These are phyloP conservation scores for Notospermus geniculatus DNA, from an alignment of 1,140 invertebrate genomes.

Conservation along the genomic window DNA sequence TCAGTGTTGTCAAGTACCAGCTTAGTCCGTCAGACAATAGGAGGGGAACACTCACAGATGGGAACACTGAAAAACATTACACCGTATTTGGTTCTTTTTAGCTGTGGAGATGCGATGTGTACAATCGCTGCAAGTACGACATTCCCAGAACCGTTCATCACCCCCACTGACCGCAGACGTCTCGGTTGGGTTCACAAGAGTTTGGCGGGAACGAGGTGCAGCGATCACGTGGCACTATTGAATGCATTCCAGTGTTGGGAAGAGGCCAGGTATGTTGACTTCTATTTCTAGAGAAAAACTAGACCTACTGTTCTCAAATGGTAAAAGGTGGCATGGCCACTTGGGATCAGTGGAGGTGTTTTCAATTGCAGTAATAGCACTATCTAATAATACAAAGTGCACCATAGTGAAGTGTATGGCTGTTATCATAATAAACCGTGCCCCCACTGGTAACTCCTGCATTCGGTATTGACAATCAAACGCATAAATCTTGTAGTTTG, in stretches of 20 bases:
- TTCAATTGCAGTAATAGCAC: background rate
- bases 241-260: constrained; percentile 90
- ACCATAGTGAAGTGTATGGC: too few relatives aligned
- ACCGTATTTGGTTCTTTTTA: constrained; percentile 23
- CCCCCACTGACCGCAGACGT: constrained; percentile 43
- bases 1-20: background rate
- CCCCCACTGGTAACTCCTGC: too few relatives aligned
- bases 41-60: too few relatives aligned
- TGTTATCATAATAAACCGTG: too few relatives aligned
- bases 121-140: constrained; percentile 87
- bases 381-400: background rate
- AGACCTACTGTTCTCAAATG: too few relatives aligned
- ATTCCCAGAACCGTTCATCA: constrained; percentile 84
- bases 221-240: constrained; percentile 93
- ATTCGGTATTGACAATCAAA: too few relatives aligned
- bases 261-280: constrained; percentile 61
- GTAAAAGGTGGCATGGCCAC: too few relatives aligned
- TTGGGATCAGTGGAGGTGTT: too few relatives aligned
- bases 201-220: constrained; percentile 79
- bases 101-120: constrained; percentile 81
- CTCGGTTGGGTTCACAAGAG: constrained; percentile 55
- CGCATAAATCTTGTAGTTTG: too few relatives aligned
- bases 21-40: too few relatives aligned
- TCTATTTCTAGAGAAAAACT: too few relatives aligned
- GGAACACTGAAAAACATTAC: background rate